Percentiles rank a stretch among this genome's conserved stretches.
Evolutionary conservation across 2,113 vertebrate genomes (phyloP).

Genomic region (Hirundichthys speculiger): DNA sequence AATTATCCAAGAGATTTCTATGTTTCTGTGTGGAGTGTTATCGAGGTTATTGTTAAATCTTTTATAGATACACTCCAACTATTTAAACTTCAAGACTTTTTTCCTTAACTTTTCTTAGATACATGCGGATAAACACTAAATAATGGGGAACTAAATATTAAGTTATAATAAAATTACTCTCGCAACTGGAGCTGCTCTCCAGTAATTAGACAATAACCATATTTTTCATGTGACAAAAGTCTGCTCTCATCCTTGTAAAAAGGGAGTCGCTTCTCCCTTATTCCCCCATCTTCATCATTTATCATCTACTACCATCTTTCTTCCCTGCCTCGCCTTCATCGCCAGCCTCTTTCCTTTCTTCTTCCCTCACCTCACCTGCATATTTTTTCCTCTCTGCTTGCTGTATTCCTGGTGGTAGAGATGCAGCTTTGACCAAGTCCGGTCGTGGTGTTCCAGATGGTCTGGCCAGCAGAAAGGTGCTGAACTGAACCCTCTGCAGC

Average conservation of each 20-base stretch:
- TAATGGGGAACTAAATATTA: too few species aligned
- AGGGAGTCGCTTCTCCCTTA: constrained; percentile 19
- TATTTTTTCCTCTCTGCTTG: too few species aligned
- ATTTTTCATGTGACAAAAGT: constrained; percentile 39
- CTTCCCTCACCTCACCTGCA: too few species aligned
- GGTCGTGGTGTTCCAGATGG: constrained; percentile 65
- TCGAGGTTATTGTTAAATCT: constrained; percentile 22
- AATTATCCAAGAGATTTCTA: constrained; percentile 16
- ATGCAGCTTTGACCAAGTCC: constrained; percentile 15
- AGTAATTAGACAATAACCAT: constrained; percentile 8
- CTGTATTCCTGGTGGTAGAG: constrained; percentile 30
- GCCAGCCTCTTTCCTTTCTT: constrained; percentile 21
- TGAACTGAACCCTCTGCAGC: constrained; percentile 55
- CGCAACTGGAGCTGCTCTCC: constrained; percentile 8
- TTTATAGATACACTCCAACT: constrained; percentile 16
- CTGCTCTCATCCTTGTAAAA: constrained; percentile 11
- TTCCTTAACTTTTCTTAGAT: constrained; percentile 6
- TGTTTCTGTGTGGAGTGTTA: background rate
- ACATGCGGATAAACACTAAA: constrained; percentile 27
- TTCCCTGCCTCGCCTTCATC: constrained; percentile 46
- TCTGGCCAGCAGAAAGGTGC: constrained; percentile 49
- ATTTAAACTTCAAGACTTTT: background rate
- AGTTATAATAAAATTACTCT: constrained; percentile 26
- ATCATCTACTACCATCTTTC: constrained; percentile 42
- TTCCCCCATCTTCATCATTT: constrained; percentile 50